A percentile compares a stretch with the other conserved stretches of the same genome.
phyloP scores from a whole-genome alignment of 1,140 invertebrate species.

The Anastrepha obliqua region DNA sequence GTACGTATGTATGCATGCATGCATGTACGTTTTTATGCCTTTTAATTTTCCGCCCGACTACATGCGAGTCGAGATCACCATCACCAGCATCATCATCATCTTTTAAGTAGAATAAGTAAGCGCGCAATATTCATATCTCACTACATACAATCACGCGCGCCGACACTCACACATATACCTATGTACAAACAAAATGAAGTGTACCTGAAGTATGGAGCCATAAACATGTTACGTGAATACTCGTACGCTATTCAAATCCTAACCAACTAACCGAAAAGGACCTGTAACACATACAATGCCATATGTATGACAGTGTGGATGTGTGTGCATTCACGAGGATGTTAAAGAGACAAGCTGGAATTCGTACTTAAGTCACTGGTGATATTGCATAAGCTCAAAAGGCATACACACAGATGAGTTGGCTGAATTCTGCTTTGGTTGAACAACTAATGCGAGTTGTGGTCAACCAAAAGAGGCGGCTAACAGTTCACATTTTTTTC shows the following conservation, averaged over 20 bases:
- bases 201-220: not conserved
- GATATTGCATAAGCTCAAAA: not conserved
- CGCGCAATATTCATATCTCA: slow-evolving; percentile 12
- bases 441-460: not conserved
- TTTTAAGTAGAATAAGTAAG: slow-evolving; percentile 25
- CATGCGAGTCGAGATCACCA: slow-evolving; percentile 6
- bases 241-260: not conserved
- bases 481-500: slow-evolving; percentile 1
- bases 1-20: not conserved
- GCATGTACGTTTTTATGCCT: not conserved
- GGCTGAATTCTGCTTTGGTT: not conserved
- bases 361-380: not conserved
- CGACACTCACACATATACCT: not conserved
- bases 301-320: not conserved
- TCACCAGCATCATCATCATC: slow-evolving; percentile 15
- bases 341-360: not conserved
- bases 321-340: not conserved
- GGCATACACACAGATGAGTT: not conserved
- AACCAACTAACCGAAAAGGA: slow-evolving; percentile 23
- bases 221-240: slow-evolving; percentile 32
- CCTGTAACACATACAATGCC: not conserved
- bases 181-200: not conserved
- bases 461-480: not conserved
- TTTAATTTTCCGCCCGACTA: slow-evolving; percentile 22
- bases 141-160: not conserved